Evolutionary conservation across 1,140 invertebrate species (phyloP).

Genomic region (Tachypleus tridentatus): DNA sequence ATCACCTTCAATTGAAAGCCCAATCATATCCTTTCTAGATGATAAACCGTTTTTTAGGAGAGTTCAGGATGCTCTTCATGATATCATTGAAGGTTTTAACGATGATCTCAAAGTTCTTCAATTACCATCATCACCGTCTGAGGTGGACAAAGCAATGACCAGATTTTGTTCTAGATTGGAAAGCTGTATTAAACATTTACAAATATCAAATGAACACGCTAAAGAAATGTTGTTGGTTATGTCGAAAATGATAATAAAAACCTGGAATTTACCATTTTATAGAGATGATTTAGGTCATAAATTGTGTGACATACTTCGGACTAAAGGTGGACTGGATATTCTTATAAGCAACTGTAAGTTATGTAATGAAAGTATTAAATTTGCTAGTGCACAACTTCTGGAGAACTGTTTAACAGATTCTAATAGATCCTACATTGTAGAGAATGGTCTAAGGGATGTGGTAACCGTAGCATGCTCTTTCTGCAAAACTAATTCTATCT

Average conservation of each 20-base stretch:
- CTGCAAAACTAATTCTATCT: slow-evolving; percentile 16
- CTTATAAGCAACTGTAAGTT: slow-evolving; percentile 62
- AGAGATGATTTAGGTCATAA: slow-evolving; percentile 55
- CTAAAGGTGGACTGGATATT: slow-evolving; percentile 75
- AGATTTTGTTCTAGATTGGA: slow-evolving; percentile 14
- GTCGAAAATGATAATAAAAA: slow-evolving; percentile 40
- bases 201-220: slow-evolving; percentile 18
- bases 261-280: slow-evolving; percentile 86
- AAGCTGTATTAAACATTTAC: slow-evolving; percentile 18
- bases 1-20: slow-evolving; percentile 9
- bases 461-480: slow-evolving; percentile 61
- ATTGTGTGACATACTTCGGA: slow-evolving; percentile 76
- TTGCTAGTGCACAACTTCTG: slow-evolving; percentile 70
- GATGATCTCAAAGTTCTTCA: slow-evolving; percentile 16
- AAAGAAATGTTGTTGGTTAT: slow-evolving; percentile 26
- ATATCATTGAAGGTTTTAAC: slow-evolving; percentile 12
- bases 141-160: slow-evolving; percentile 14
- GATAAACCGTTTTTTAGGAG: not conserved
- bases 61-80: not conserved
- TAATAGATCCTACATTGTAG: slow-evolving; percentile 86
- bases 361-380: slow-evolving; percentile 58
- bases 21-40: not conserved
- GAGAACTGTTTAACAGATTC: slow-evolving; percentile 92
- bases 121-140: slow-evolving; percentile 5
- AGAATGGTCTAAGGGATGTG: slow-evolving; percentile 78